Evolutionary conservation across 2,797 vertebrate genomes (phyloP).

Genomic region (Microcaecilia unicolor): DNA sequence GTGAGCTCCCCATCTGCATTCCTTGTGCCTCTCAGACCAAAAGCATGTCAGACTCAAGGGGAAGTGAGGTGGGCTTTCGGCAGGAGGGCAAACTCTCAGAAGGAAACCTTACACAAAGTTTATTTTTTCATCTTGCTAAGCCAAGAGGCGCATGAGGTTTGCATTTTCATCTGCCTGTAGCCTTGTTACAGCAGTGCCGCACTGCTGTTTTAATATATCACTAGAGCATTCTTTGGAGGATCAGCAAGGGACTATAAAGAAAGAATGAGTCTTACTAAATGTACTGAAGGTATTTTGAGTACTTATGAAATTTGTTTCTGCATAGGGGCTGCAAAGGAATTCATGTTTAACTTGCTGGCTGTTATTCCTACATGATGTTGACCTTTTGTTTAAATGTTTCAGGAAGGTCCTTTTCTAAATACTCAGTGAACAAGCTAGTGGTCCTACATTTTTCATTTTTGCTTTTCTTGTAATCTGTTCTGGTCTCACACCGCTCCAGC

Average conservation of each 20-base stretch:
- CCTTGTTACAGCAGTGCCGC: slow-evolving; percentile 13
- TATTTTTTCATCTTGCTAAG: neutral
- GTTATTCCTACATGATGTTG: slow-evolving; percentile 29
- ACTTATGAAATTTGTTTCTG: slow-evolving; percentile 45
- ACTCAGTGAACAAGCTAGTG: no score
- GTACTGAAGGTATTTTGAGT: slow-evolving; percentile 53
- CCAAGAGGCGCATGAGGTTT: neutral
- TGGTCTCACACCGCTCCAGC: no score
- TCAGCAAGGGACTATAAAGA: slow-evolving; percentile 42
- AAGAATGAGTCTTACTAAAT: slow-evolving; percentile 43
- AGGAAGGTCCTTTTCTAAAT: no score
- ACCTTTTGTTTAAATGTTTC: no score
- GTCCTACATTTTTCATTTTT: no score
- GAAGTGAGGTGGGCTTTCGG: neutral
- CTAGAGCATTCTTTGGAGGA: slow-evolving; percentile 22
- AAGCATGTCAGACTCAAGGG: neutral
- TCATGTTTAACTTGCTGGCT: slow-evolving; percentile 45
- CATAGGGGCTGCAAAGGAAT: slow-evolving; percentile 40
- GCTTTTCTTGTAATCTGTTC: no score
- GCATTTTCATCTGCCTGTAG: neutral
- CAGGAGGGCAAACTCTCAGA: neutral
- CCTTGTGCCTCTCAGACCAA: fast-evolving
- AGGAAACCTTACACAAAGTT: neutral
- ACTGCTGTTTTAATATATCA: slow-evolving; percentile 26
- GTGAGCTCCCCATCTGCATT: neutral